Evolutionary conservation across 2,797 vertebrate genomes (phyloP), one percentile per base, ranked within the genome.

Genomic region (Lepus townsendii): DNA sequence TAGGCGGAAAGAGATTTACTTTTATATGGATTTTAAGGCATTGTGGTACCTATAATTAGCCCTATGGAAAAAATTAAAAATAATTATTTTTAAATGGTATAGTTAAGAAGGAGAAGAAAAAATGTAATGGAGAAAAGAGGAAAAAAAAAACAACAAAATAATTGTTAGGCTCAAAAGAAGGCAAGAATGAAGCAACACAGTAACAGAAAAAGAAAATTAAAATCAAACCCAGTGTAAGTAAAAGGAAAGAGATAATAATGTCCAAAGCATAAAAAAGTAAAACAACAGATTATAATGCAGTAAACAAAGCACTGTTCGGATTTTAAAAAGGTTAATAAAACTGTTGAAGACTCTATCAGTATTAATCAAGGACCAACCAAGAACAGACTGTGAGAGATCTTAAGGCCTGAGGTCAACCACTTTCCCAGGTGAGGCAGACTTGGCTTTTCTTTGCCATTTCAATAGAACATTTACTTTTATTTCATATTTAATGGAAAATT

Each of bases 391-490:
- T 17, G 26, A 20, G 50, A 35, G 24, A 16, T 80, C 14, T 94
- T 78, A 88, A 88, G n/a, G 10, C 14, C 52, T 72, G 73, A 71
- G 52, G 80, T 38, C 42, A 27, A 54, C 72, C 54, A 14, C 62
- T 12, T 83, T 88, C 78, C n/a, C 20, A 27, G 26, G 47, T 88
- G 79, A 85, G 88, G 30, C 26, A 83, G 47, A 71, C n/a, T 76
- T 95, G 65, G 4, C n/a, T 90, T 95, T 86, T 83, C 80, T 91
- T 79, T 82, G 17, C n/a, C n/a, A 62, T 85, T 88, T 95, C 68
- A 88, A 42, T 30, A 72, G 11, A 77, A 1, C 6, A 65, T 89
- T 85, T 47, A 71, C 63, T 85, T 76, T 83, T 50, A 85, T 54
- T 84, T 5, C 54, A 42, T 60, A 93, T 77, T 94, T 89, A 83